Percentiles rank a stretch among this genome's conserved stretches.
Evolutionary conservation across 2,113 vertebrate species (phyloP).

Genomic region (Bucco capensis): DNA sequence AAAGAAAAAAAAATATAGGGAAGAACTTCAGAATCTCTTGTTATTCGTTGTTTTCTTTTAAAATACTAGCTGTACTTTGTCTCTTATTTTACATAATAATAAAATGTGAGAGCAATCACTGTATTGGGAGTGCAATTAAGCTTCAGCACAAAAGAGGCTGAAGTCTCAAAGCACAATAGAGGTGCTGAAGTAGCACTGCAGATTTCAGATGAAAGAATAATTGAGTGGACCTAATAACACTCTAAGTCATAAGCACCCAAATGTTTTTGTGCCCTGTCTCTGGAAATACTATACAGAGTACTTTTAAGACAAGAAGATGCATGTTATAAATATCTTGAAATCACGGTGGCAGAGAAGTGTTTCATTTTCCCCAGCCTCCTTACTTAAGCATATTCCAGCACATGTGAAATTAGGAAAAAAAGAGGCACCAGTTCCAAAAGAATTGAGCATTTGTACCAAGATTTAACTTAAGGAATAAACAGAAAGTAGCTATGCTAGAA

Average conservation of each 20-base stretch:
- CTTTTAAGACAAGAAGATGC: neutral
- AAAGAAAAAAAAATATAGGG: neutral
- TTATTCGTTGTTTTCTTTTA: conserved; percentile 13
- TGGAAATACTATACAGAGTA: neutral
- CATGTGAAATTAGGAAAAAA: neutral
- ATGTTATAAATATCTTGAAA: neutral
- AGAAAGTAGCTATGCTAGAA: neutral
- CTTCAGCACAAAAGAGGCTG: neutral
- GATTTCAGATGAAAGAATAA: neutral
- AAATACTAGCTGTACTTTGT: neutral
- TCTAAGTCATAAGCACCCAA: neutral
- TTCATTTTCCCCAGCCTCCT: neutral
- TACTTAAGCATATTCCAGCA: neutral
- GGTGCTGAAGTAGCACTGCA: neutral
- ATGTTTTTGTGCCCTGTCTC: neutral
- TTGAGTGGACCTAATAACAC: neutral
- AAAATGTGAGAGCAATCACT: neutral
- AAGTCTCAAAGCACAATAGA: neutral
- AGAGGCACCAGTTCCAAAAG: neutral
- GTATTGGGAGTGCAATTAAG: neutral
- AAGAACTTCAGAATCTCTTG: neutral
- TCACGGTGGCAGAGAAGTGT: neutral
- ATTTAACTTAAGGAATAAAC: neutral
- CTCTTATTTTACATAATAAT: conserved; percentile 6
- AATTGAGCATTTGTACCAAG: neutral